These are phyloP conservation scores for Danaus plexippus DNA, from an alignment of 1,140 invertebrate genomes.

Conservation along the genomic window DNA sequence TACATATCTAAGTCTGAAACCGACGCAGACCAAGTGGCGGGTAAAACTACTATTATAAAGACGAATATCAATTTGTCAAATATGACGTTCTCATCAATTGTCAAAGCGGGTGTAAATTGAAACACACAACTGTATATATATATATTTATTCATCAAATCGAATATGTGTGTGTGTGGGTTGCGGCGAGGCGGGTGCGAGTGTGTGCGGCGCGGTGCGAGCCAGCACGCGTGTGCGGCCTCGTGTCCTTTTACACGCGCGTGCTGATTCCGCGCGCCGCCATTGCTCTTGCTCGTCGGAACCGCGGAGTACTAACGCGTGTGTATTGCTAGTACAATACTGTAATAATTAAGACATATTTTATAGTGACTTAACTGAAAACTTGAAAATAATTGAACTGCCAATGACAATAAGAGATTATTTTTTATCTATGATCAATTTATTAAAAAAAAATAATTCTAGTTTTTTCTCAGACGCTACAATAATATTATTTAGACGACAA, in stretches of 20 bases:
- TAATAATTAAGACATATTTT: constrained; percentile 10
- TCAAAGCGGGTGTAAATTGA: no score
- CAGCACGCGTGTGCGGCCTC: constrained; percentile 22
- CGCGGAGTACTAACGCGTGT: constrained; percentile 31
- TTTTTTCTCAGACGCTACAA: no score
- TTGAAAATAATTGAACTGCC: no score
- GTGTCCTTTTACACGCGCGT: constrained; percentile 11
- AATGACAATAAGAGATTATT: no score
- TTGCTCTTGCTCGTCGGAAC: constrained; percentile 44
- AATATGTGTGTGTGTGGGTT: constrained; percentile 59
- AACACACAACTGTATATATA: not conserved
- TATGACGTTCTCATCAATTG: no score
- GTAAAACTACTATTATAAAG: no score
- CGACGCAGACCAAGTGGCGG: no score
- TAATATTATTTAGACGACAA: no score
- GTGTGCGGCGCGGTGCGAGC: constrained; percentile 17
- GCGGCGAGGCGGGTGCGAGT: constrained; percentile 43
- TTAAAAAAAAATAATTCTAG: no score
- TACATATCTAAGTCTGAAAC: no score
- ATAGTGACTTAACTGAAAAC: not conserved
- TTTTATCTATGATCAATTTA: no score
- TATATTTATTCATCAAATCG: constrained; percentile 42
- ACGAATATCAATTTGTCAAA: no score
- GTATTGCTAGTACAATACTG: constrained; percentile 34
- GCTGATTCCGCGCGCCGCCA: constrained; percentile 36